A percentile compares a stretch with the other conserved stretches of the same genome.
phyloP scores from a whole-genome alignment of 2,888 invertebrate species.

The Pycnomerus fuliginosus region DNA sequence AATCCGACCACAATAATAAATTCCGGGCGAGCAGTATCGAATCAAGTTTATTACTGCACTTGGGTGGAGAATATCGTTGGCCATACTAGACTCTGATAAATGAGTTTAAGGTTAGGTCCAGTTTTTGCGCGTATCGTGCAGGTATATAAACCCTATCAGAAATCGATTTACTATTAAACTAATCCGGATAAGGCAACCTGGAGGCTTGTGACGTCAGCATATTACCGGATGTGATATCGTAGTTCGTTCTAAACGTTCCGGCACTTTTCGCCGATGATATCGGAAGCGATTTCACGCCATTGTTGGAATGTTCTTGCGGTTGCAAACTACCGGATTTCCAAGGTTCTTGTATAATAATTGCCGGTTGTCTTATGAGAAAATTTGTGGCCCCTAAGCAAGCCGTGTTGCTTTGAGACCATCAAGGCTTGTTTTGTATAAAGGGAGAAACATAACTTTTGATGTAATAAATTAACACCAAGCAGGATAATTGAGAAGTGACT shows the following conservation, averaged over 20 bases:
- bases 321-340: no score
- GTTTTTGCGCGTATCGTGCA: slow-evolving; percentile 22
- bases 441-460: no score
- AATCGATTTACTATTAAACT: slow-evolving; percentile 32
- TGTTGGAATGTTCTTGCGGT: no score
- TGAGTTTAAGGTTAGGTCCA: slow-evolving; percentile 17
- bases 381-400: no score
- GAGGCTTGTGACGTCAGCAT: neutral
- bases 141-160: slow-evolving; percentile 26
- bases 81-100: slow-evolving; percentile 20
- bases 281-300: slow-evolving; percentile 5
- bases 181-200: slow-evolving; percentile 33
- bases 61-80: slow-evolving; percentile 9
- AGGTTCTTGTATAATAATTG: no score
- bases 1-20: slow-evolving; percentile 15
- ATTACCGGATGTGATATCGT: slow-evolving; percentile 20
- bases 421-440: no score
- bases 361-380: no score
- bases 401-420: no score
- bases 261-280: slow-evolving; percentile 9
- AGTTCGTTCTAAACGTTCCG: slow-evolving; percentile 4
- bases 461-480: no score
- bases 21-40: slow-evolving; percentile 7
- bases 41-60: slow-evolving; percentile 17
- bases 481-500: no score